phyloP scores from a whole-genome alignment of 2,888 invertebrate genomes.

The Philhelius pedissequus region DNA sequence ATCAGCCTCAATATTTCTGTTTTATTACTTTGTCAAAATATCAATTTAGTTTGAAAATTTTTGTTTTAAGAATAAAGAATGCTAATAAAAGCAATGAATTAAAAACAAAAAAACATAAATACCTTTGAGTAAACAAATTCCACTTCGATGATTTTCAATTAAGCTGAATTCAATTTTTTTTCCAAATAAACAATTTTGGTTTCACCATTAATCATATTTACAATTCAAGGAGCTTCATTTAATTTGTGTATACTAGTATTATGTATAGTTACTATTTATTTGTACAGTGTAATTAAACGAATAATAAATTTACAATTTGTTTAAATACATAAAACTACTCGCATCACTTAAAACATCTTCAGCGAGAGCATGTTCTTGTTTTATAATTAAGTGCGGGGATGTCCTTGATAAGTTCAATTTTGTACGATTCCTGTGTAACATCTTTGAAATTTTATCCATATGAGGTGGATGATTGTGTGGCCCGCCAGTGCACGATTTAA shows the following conservation, averaged over 20 bases:
- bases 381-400: conserved; percentile 22
- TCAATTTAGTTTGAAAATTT: neutral
- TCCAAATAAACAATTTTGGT: neutral
- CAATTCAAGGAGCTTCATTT: neutral
- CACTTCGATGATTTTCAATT: neutral
- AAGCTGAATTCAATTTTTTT: neutral
- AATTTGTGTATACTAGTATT: neutral
- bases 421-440: conserved; percentile 75
- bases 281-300: conserved; percentile 19
- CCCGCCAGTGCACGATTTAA: conserved; percentile 77
- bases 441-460: conserved; percentile 77
- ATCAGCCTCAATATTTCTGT: too few species aligned
- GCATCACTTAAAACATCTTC: neutral
- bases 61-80: too few species aligned
- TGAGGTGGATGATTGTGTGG: conserved; percentile 78
- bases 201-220: neutral
- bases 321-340: conserved; percentile 45
- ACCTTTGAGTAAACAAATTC: neutral
- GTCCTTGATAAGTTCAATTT: conserved; percentile 5
- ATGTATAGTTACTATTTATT: neutral
- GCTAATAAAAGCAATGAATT: too few species aligned
- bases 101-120: neutral
- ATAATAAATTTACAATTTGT: conserved; percentile 46
- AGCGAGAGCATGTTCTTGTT: neutral
- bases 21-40: too few species aligned